Percentiles rank a stretch among this genome's conserved stretches.
phyloP scores from a whole-genome alignment of 2,888 invertebrate genomes.

The Cyaniris semiargus region DNA sequence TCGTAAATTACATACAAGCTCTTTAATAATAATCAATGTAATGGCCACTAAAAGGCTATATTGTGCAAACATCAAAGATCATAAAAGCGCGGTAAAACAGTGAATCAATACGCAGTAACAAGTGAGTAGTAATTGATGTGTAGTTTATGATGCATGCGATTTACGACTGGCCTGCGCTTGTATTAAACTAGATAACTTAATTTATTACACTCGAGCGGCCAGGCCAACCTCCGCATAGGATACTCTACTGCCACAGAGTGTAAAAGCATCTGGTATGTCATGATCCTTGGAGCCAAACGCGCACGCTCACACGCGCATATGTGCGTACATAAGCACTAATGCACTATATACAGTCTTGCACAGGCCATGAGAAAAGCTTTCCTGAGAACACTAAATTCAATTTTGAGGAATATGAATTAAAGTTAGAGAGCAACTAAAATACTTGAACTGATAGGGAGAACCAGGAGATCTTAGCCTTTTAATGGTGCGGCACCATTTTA shows the following conservation, averaged over 20 bases:
- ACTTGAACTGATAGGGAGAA: too few species aligned
- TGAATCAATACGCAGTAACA: background rate
- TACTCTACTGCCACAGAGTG: background rate
- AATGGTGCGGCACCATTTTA: too few species aligned
- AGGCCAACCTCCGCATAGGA: background rate
- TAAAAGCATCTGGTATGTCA: background rate
- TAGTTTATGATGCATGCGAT: constrained; percentile 17
- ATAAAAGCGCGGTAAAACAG: background rate
- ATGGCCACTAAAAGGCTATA: background rate
- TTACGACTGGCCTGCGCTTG: constrained; percentile 17
- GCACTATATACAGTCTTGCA: too few species aligned
- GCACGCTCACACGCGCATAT: too few species aligned
- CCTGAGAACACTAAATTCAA: too few species aligned
- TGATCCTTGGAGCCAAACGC: too few species aligned
- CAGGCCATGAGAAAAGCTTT: too few species aligned
- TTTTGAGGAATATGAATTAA: too few species aligned
- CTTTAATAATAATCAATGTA: background rate
- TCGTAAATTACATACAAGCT: background rate
- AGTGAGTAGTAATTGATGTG: constrained; percentile 13
- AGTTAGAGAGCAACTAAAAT: too few species aligned
- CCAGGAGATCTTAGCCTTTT: too few species aligned
- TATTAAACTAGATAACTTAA: constrained; percentile 19
- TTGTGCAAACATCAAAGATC: background rate
- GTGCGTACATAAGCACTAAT: too few species aligned
- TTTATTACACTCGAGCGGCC: constrained; percentile 20